Evolutionary conservation across 2,113 vertebrate genomes (phyloP).

Genomic region (Mohoua ochrocephala): DNA sequence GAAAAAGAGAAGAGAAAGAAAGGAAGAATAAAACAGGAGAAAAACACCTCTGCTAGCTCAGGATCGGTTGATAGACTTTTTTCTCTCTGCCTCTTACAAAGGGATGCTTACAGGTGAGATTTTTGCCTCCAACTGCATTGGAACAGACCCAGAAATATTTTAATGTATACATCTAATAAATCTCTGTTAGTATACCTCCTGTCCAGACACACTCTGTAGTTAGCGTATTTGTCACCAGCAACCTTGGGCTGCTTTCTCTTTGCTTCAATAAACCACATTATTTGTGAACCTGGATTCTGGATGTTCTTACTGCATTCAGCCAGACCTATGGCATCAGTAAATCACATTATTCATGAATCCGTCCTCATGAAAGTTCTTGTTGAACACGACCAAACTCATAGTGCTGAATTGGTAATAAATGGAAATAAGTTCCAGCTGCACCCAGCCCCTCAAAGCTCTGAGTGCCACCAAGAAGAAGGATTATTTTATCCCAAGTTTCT

Average conservation of each 20-base stretch:
- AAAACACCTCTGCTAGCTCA: background rate
- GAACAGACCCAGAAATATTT: background rate
- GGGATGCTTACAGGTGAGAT: background rate
- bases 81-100: background rate
- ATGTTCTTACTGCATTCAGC: background rate
- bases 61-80: fast-evolving
- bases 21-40: background rate
- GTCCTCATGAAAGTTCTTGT: background rate
- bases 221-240: background rate
- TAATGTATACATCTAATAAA: background rate
- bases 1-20: background rate
- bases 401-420: background rate
- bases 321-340: background rate
- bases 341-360: background rate
- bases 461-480: background rate
- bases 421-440: background rate
- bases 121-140: background rate
- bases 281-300: background rate
- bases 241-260: background rate
- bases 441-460: background rate
- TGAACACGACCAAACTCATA: background rate
- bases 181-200: background rate
- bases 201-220: background rate
- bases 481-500: background rate
- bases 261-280: background rate